Evolutionary conservation across 2,888 invertebrate genomes (phyloP), one percentile per base, ranked within the genome.

Genomic region (Malthinus seriepunctatus): DNA sequence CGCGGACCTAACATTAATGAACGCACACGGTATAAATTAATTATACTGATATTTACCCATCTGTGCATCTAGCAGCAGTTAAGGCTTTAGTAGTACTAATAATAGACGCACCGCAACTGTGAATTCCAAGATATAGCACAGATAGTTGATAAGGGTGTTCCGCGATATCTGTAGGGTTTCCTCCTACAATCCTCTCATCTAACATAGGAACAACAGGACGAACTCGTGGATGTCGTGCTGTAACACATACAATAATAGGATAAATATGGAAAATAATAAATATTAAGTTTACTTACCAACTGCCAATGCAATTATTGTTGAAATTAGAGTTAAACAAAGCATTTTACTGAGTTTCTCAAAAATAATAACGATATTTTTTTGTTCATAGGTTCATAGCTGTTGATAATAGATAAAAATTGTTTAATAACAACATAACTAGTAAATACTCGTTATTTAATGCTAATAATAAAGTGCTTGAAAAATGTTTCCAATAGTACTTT

Each of bases 131-230:
- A 47, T 60, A 63, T 51, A 66, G 68, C 56, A 74, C 60, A 51
- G 70, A 69, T 53, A 75, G 70, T 73, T 78, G 79, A 63, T 78
- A 67, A 8, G 79, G 79, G 59, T 75, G 71, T 9, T 71, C 42
- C 47, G 66, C 63, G 59, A 79, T 78, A n/a, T 66, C 63, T 5
- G 71, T 73, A 32, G 59, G 46, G 33, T 60, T 62, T 32, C 79
- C 79, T 8, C 79, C 78, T 0, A 78, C 75, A 50, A 79, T 76
- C 11, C 73, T 71, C n/a, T 53, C 60, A 38, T 56, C 54, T 3
- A 54, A 31, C 8, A 23, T 8, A 4, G 53, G 52, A 6, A 44
- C 33, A 10, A 33, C 8, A 7, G 33, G 8, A 10, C 31, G n/a
- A 15, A 45, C 7, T 31, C 7, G 31, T 7, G 11, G 32, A 23